A percentile compares a stretch with the other conserved stretches of the same genome.
phyloP scores from a whole-genome alignment of 2,888 invertebrate species.

The Desoria tigrina region DNA sequence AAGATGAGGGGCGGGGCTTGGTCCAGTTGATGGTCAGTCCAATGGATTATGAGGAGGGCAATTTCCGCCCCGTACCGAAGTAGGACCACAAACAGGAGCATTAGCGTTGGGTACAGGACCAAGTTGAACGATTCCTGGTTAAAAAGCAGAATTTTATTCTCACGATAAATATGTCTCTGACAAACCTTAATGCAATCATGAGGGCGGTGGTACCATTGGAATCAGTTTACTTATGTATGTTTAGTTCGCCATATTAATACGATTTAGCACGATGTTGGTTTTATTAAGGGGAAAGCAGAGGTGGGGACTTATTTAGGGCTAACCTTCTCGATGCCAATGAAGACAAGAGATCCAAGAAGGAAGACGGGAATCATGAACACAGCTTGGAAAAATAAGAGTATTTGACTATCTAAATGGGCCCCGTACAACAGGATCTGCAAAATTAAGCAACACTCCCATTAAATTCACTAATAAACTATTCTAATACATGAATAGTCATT shows the following conservation, averaged over 20 bases:
- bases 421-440: constrained; percentile 35
- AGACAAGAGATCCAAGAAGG: constrained; percentile 33
- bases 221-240: too few relatives aligned
- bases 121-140: constrained; percentile 35
- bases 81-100: constrained; percentile 34
- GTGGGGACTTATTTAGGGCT: not conserved
- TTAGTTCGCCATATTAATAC: not conserved
- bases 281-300: too few relatives aligned
- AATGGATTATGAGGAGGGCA: constrained; percentile 31
- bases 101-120: constrained; percentile 35
- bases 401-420: constrained; percentile 37
- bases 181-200: too few relatives aligned
- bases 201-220: too few relatives aligned
- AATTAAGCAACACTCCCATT: not conserved
- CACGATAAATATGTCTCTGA: too few relatives aligned
- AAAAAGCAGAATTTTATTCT: too few relatives aligned
- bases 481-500: too few relatives aligned
- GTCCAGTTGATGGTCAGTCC: constrained; percentile 35
- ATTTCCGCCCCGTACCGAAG: constrained; percentile 36
- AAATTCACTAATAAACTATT: not conserved
- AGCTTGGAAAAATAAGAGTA: constrained; percentile 38
- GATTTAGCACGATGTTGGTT: not conserved
- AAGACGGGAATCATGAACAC: constrained; percentile 44
- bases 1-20: constrained; percentile 16
- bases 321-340: constrained; percentile 40